A percentile compares a stretch with the other conserved stretches of the same genome.
These are phyloP conservation scores for Athene noctua DNA, from an alignment of 2,113 vertebrate genomes.

Conservation along the genomic window DNA sequence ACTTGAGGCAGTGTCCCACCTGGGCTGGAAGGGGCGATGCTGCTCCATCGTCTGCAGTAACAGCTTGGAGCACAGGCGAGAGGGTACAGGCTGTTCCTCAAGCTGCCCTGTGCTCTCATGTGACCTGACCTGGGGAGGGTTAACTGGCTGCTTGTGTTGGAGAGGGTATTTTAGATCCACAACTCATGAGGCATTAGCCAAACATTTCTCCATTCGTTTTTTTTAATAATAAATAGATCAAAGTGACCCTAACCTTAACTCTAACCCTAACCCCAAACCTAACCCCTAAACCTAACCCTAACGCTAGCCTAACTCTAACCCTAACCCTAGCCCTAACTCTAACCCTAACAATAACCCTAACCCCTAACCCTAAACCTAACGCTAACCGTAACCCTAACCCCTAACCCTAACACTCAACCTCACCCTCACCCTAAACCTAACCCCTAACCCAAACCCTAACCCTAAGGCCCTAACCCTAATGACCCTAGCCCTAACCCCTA, in stretches of 20 bases:
- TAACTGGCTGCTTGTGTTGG: background rate
- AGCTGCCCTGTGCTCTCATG: background rate
- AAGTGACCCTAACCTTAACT: background rate
- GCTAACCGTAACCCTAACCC: too few species aligned
- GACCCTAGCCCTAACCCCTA: too few species aligned
- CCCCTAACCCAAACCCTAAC: too few species aligned
- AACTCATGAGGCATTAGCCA: background rate
- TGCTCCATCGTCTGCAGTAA: rapidly evolving
- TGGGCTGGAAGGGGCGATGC: background rate
- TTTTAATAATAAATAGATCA: background rate
- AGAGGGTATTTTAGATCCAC: background rate
- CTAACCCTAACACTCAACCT: too few species aligned
- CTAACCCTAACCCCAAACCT: too few species aligned
- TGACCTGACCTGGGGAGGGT: background rate
- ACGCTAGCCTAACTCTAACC: too few species aligned
- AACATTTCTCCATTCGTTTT: background rate
- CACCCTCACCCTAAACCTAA: too few species aligned
- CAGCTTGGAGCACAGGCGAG: background rate
- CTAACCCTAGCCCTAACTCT: too few species aligned
- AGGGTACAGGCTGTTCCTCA: background rate
- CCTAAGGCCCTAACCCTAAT: too few species aligned
- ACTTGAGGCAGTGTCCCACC: background rate
- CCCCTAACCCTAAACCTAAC: too few species aligned
- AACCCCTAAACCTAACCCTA: too few species aligned
- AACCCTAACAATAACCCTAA: too few species aligned